Base-by-base conservation (phyloP, 2,888 invertebrate genomes). In the Zele albiditarsus region DNA sequence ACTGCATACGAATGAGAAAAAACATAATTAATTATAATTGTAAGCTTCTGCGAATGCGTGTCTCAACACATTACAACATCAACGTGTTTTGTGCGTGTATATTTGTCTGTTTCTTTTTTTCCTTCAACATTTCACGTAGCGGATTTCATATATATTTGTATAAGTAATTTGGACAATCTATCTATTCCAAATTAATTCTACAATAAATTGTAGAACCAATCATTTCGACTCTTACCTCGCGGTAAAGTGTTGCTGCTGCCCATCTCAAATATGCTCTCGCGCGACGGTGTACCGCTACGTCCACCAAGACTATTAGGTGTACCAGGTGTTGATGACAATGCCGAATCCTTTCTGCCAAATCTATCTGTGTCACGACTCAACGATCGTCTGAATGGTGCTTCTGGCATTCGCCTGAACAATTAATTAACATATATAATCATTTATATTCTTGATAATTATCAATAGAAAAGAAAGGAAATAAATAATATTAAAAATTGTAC, bases 221-320 rank as follows among this genome's bases (percentile, higher is more conserved):
- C 12, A 4, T 63, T 63, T 33, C 38, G 31, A 74, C 79, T 81
- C 89, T 89, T 84, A 89, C 89, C 89, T 87, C 87, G 83, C 69
- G 89, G 89, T 71, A 88, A 84, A 42, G 88, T 88, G 77, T 87
- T 88, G 81, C 83, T 84, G 80, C 83, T 87, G 57, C 88, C 87
- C 75, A 84, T 83, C 62, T 88, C 88, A 72, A 88, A 87, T 27
- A 88, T 81, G 71, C 84, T 88, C 14, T 87, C 88, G 28, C 87
- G 83, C 1, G 87, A 84, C 20, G 87, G 79, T 25, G 85, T 53
- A 23, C 23, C 83, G 14, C 79, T 81, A 1, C 83, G 84, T 46
- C 83, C 74, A 14, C 85, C 86, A 14, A 85, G 82, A 75, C 85
- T 86, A 69, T 79, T 84, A 1, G 84, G 84, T 5, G 83, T 81